Percentiles rank a stretch among this genome's conserved stretches.
These are phyloP conservation scores for silkworm (Bombyx mori) DNA, from an alignment of 1,140 invertebrate species.

Conservation along the genomic window ASM3026992v2 NC_085126.1:3112001-3112500, in stretches of 20 bases:
- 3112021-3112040: too few species aligned
- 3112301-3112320: constrained; percentile 41
- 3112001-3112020: too few species aligned
- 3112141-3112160: constrained; percentile 4
- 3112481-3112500: too few species aligned
- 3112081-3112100: too few species aligned
- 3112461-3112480: too few species aligned
- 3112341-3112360: constrained; percentile 40
- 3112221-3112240: constrained; percentile 54
- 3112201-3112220: constrained; percentile 41
- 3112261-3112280: constrained; percentile 34
- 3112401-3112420: too few species aligned
- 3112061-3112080: too few species aligned
- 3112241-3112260: constrained; percentile 46
- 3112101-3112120: too few species aligned
- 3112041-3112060: too few species aligned
- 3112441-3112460: too few species aligned
- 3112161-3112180: constrained; percentile 55
- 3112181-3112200: constrained; percentile 56
- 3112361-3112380: constrained; percentile 35
- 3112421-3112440: too few species aligned
- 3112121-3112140: constrained; percentile 2
- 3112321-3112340: constrained; percentile 26
- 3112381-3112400: too few species aligned
- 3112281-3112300: constrained; percentile 38